Evolutionary conservation across 2,888 invertebrate genomes (phyloP), one percentile per base, ranked within the genome.

Genomic region (Baccha elongata): DNA sequence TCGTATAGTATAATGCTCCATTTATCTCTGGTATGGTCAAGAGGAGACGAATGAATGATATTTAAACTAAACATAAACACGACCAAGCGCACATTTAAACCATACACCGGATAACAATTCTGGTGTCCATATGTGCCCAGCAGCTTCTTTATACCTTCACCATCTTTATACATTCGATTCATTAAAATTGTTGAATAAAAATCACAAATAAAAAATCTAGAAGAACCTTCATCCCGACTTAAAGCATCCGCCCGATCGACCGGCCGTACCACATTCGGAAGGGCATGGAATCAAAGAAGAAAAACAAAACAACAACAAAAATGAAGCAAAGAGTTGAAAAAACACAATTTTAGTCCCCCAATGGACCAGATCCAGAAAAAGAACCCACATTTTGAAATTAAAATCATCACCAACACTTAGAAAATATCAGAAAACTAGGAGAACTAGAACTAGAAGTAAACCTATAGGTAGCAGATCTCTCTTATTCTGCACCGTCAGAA

Each of bases 281-380:
- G 69, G 80, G 80, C 80, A 80, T 50, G 11, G 29, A 52, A 44
- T 44, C 37, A 55, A 19, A 23, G n/a, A 58, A 58, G 11, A 15
- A 58, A 13, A 58, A 8, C 3, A 11, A n/a, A 23, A 55, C 40
- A 80, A 21, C 23, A n/a, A 50, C 0, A 17, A 32, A 72, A n/a
- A n/a, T n/a, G n/a, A n/a, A n/a, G 10, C 23, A 62, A 40, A 55
- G 52, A 50, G 35, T 53, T 40, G 11, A n/a, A 21, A 50, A 58
- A 50, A 52, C 42, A 71, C 64, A 71, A 29, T 52, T 26, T 40
- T 17, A 55, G 55, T 46, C 52, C 60, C 73, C 80, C 75, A 46
- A 81, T 81, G 71, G 81, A 72, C 67, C 76, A 71, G 71, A 81
- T 81, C 65, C 76, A 62, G 76, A 81, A 76, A 46, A 65, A 81